Percentiles rank a stretch among this genome's conserved stretches.
Evolutionary conservation across 1,140 invertebrate genomes (phyloP).

Genomic region (Pseudomyrmex flavicornis): DNA sequence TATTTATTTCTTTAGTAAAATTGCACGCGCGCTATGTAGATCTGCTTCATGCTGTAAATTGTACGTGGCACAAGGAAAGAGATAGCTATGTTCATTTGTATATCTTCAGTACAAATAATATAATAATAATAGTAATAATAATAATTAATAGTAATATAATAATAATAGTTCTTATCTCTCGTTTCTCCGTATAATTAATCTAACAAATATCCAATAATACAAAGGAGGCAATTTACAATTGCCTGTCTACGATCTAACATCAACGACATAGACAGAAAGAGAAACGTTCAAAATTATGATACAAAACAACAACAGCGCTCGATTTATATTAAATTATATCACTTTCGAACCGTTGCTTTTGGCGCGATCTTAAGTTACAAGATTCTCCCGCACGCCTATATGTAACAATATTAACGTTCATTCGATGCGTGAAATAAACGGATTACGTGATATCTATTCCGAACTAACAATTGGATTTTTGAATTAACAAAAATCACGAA

Average conservation of each 20-base stretch:
- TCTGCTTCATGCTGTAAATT: too few species aligned
- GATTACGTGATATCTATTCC: too few species aligned
- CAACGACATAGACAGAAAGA: slow-evolving; percentile 22
- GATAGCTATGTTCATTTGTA: not conserved
- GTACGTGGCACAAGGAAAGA: too few species aligned
- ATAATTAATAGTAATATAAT: slow-evolving; percentile 22
- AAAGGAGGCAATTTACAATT: slow-evolving; percentile 18
- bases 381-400: too few species aligned
- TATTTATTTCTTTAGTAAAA: too few species aligned
- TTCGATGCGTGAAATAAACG: too few species aligned
- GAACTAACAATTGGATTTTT: too few species aligned
- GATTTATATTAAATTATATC: not conserved
- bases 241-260: slow-evolving; percentile 1
- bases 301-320: slow-evolving; percentile 7
- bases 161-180: slow-evolving; percentile 16
- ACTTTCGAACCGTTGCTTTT: not conserved
- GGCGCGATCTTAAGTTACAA: too few species aligned
- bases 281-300: slow-evolving; percentile 35
- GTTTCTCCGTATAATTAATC: slow-evolving; percentile 12
- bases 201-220: slow-evolving; percentile 9
- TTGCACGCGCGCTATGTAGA: too few species aligned
- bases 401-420: too few species aligned
- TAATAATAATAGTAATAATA: slow-evolving; percentile 23
- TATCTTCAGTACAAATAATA: slow-evolving; percentile 16
- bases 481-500: too few species aligned